Base-by-base conservation (phyloP, 2,113 vertebrate species). In the Tachysurus fulvidraco region DNA sequence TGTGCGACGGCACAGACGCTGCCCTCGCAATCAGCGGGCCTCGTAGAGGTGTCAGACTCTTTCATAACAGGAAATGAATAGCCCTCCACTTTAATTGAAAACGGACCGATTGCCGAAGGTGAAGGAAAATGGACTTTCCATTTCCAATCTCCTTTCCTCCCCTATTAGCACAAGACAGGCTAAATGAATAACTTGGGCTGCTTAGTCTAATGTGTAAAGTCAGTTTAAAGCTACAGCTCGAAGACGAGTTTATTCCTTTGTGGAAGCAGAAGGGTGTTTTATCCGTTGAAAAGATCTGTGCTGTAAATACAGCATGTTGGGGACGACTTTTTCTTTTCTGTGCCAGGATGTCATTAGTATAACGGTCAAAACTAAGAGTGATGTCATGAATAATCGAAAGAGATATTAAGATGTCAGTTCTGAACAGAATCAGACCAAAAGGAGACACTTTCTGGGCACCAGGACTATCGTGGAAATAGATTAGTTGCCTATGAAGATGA, bases 21-120 rank as follows among this genome's bases (percentile, higher is more conserved):
- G 79, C 85, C 79, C 69, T 64, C n/a, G 60, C 79, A 64, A 81
- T 81, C 86, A 83, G 80, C 73, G 50, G 11, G 14, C 50, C 65
- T 83, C 55, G 30, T 83, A 55, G 62, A 82, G 57, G 78, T 79
- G 88, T 85, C 80, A 54, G 79, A 71, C 59, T 86, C 86, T 85
- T 87, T 79, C 80, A 83, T 54, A 87, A 80, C 78, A 62, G 41
- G 54, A 85, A 87, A 89, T 79, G 71, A 83, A 87, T 85, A 77
- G 44, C 79, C n/a, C 67, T 87, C 55, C 52, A 73, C 50, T 85
- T 89, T 87, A 85, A 87, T 87, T 89, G 83, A 89, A 85, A 89
- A 85, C 23, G 44, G 86, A 76, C 83, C 87, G 88, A 89, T 87
- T 87, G 86, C 79, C 25, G 82, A 80, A 81, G 84, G 69, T 87